These are phyloP conservation scores for Leucania comma DNA, from an alignment of 2,888 invertebrate species.

Conservation along the genomic window DNA sequence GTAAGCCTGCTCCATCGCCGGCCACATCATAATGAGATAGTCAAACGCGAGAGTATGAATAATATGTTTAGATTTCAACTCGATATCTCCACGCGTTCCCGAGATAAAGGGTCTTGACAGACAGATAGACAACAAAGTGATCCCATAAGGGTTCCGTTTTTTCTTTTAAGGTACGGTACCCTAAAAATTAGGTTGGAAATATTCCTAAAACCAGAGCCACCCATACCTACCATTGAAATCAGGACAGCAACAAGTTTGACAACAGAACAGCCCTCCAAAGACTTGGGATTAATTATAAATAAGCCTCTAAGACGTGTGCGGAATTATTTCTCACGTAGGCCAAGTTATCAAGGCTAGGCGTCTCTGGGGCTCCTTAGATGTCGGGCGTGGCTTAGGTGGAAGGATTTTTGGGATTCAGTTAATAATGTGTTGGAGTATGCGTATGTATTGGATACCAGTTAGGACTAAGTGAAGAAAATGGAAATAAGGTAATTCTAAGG, in stretches of 20 bases:
- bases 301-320: constrained; percentile 48
- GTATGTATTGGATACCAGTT: neutral
- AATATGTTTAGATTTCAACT: too few relatives aligned
- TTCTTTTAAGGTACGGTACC: too few relatives aligned
- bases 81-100: too few relatives aligned
- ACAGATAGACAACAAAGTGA: too few relatives aligned
- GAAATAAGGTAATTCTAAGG: too few relatives aligned
- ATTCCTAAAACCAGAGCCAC: too few relatives aligned
- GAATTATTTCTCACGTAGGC: constrained; percentile 52
- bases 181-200: too few relatives aligned
- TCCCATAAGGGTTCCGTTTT: too few relatives aligned
- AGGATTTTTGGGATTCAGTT: constrained; percentile 33
- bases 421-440: constrained; percentile 2
- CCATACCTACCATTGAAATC: constrained; percentile 24
- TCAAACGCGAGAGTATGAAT: too few relatives aligned
- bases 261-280: constrained; percentile 29
- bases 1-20: too few relatives aligned
- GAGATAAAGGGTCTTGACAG: too few relatives aligned
- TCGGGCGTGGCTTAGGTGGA: constrained; percentile 6
- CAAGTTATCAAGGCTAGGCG: constrained; percentile 45
- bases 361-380: constrained; percentile 43
- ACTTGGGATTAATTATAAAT: constrained; percentile 56
- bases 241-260: constrained; percentile 39
- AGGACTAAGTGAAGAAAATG: constrained; percentile 12
- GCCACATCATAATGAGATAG: too few relatives aligned